Conservation (phyloP, 23 tunicate species). For the Halocynthia aurantium region DNA sequence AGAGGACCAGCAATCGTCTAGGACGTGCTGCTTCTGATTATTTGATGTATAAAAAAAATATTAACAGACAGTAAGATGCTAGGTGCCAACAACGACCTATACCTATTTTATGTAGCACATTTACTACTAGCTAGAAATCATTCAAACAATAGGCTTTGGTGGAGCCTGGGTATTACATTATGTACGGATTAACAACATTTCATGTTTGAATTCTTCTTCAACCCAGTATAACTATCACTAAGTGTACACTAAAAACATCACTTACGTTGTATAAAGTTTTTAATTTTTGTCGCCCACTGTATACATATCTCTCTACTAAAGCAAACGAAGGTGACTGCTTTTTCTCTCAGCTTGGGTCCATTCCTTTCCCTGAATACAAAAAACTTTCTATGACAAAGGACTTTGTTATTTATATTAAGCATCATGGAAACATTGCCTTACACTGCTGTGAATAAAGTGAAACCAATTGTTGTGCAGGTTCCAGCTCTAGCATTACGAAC, state of each 20-base stretch:
- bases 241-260: background rate
- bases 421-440: background rate
- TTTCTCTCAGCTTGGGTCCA: constrained; percentile 15
- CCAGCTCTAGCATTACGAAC: background rate
- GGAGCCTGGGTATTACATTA: no score
- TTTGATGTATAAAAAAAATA: no score
- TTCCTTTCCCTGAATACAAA: background rate
- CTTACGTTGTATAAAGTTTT: constrained; percentile 3
- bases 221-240: no score
- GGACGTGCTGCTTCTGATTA: constrained; percentile 16
- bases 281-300: constrained; percentile 25
- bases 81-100: no score
- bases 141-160: no score
- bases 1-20: constrained; percentile 7
- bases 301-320: constrained; percentile 26
- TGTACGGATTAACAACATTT: no score
- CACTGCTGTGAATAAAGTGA: constrained; percentile 20
- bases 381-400: background rate
- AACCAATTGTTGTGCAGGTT: constrained; percentile 22
- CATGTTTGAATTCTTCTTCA: no score
- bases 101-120: no score
- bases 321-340: constrained; percentile 1
- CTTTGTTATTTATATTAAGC: no score
- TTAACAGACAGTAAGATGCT: no score
- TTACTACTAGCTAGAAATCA: no score